phyloP scores from a whole-genome alignment of 1,140 invertebrate genomes.

The Halictus rubicundus region DNA sequence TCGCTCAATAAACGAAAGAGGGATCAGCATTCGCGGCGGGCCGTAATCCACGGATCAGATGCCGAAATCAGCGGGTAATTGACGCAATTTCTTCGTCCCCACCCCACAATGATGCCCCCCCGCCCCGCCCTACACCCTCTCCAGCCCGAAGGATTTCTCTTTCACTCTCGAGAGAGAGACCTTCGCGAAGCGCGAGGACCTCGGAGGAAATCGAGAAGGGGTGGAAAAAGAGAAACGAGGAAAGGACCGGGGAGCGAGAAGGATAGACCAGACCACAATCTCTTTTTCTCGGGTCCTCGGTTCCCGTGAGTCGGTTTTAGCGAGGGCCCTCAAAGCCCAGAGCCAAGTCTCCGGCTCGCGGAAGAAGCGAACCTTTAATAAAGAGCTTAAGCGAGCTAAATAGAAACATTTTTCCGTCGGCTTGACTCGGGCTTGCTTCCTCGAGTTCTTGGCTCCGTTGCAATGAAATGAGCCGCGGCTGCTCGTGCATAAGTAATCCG shows the following conservation, averaged over 20 bases:
- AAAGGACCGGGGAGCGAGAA: neutral
- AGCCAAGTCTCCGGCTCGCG: slow-evolving; percentile 39
- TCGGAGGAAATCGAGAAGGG: slow-evolving; percentile 22
- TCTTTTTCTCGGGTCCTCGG: slow-evolving; percentile 55
- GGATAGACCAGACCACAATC: slow-evolving; percentile 60
- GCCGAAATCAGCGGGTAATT: slow-evolving; percentile 79
- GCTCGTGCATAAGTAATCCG: slow-evolving; percentile 76
- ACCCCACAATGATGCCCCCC: no score
- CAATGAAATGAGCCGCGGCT: slow-evolving; percentile 73
- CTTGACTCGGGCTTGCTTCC: slow-evolving; percentile 61
- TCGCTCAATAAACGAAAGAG: slow-evolving; percentile 73
- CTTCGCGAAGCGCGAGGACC: no score
- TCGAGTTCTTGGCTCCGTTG: slow-evolving; percentile 65
- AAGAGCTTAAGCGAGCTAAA: slow-evolving; percentile 77
- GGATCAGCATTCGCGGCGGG: slow-evolving; percentile 73
- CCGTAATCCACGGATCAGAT: slow-evolving; percentile 75
- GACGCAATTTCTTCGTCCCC: slow-evolving; percentile 75
- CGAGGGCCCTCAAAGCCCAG: slow-evolving; percentile 55
- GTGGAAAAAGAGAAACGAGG: neutral
- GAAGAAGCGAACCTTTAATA: slow-evolving; percentile 73
- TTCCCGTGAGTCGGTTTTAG: slow-evolving; percentile 31
- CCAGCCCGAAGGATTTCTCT: slow-evolving; percentile 35
- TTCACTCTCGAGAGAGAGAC: no score
- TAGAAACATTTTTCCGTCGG: slow-evolving; percentile 78
- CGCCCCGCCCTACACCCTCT: no score